Conservation (phyloP, 2,797 vertebrate species). For the Aythya fuligula region DNA sequence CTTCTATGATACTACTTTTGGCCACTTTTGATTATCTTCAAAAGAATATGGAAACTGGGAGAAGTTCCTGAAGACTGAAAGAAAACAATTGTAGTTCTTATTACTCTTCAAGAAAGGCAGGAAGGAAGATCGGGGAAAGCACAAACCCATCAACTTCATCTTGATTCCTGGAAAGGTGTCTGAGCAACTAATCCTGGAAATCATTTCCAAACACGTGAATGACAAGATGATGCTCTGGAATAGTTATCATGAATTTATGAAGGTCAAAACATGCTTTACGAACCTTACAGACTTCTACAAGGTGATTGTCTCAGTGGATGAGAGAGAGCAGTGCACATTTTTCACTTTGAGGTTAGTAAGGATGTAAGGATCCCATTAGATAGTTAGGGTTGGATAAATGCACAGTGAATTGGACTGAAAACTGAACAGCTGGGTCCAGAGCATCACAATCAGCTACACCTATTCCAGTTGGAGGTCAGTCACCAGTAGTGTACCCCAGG, state of each 20-base stretch:
- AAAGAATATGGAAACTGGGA: neutral
- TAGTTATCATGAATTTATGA: neutral
- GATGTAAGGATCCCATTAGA: too few species aligned
- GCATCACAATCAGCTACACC: too few species aligned
- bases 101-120: neutral
- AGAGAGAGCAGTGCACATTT: neutral
- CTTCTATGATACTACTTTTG: neutral
- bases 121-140: neutral
- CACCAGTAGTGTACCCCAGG: neutral
- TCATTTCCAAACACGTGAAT: neutral
- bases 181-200: neutral
- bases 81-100: neutral
- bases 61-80: neutral
- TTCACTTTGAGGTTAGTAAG: too few species aligned
- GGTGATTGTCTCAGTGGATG: neutral
- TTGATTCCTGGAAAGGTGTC: neutral
- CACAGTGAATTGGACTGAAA: too few species aligned
- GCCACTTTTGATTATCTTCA: neutral
- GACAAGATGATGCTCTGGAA: neutral
- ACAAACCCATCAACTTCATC: neutral
- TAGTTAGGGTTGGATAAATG: too few species aligned
- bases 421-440: too few species aligned
- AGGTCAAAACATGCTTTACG: neutral
- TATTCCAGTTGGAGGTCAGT: too few species aligned
- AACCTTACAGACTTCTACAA: neutral